Percentiles rank a stretch among this genome's conserved stretches.
These are phyloP conservation scores for Conistra vaccinii DNA, from an alignment of 2,888 invertebrate genomes.

Conservation along the genomic window DNA sequence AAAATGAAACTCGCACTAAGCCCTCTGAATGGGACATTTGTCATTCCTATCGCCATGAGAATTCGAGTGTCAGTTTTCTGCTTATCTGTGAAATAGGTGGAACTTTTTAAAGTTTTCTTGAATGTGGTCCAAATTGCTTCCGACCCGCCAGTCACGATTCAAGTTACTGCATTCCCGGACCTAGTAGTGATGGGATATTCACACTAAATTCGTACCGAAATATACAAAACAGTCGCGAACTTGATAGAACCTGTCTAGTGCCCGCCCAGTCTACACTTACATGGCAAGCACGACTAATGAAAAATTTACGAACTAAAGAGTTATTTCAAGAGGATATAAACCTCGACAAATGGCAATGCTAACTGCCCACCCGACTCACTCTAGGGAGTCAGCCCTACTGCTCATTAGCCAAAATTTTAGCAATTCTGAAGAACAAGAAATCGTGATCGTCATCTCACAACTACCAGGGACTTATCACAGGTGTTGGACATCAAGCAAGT, in stretches of 20 bases:
- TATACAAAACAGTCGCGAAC: not conserved
- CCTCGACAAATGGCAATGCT: not conserved
- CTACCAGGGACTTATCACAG: too few species aligned
- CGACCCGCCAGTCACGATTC: slow-evolving; percentile 63
- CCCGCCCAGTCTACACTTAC: too few species aligned
- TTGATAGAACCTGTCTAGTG: not conserved
- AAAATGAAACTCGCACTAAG: too few species aligned
- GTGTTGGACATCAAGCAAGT: not conserved
- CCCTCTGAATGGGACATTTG: too few species aligned
- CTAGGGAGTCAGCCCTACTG: not conserved
- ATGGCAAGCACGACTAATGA: too few species aligned
- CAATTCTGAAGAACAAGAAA: not conserved
- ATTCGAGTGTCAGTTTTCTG: not conserved
- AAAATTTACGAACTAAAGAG: not conserved
- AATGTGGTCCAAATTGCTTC: slow-evolving; percentile 50
- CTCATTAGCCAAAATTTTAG: not conserved
- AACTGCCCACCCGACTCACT: too few species aligned
- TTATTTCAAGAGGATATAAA: not conserved
- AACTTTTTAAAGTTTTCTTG: not conserved
- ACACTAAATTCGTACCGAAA: slow-evolving; percentile 37
- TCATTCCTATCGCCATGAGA: not conserved
- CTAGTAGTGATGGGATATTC: slow-evolving; percentile 54
- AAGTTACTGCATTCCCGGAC: slow-evolving; percentile 57
- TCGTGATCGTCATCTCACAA: not conserved
- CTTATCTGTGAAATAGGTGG: not conserved